phyloP scores from a whole-genome alignment of 1,140 invertebrate genomes.

The Musca vetustissima region DNA sequence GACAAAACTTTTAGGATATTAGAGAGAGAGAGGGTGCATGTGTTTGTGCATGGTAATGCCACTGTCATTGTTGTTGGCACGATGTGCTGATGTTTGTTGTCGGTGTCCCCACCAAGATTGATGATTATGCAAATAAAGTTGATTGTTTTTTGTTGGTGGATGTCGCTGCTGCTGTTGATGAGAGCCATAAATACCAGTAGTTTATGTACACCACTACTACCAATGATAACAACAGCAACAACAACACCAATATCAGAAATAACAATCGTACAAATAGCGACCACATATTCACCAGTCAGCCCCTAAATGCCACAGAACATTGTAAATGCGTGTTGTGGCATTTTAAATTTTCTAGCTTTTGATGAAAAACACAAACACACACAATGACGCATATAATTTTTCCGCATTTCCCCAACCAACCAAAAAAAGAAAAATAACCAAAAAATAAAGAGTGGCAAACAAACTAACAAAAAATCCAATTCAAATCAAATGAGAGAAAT shows the following conservation, averaged over 20 bases:
- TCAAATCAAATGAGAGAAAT: too few relatives aligned
- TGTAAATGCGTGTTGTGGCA: slow-evolving; percentile 22
- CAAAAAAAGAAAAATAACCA: too few relatives aligned
- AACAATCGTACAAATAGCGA: background rate
- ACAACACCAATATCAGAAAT: background rate
- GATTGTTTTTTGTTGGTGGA: background rate
- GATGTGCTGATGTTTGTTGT: background rate
- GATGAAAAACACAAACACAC: slow-evolving; percentile 19
- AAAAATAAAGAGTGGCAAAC: too few relatives aligned
- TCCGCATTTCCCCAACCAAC: too few relatives aligned
- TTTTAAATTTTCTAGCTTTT: slow-evolving; percentile 6
- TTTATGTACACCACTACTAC: background rate
- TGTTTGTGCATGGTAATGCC: too few relatives aligned
- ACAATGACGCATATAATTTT: slow-evolving; percentile 23
- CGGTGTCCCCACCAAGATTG: slow-evolving; percentile 4
- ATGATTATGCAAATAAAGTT: slow-evolving; percentile 21
- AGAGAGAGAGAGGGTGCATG: too few relatives aligned
- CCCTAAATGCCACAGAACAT: background rate
- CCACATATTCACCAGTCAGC: background rate
- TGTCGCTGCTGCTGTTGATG: background rate
- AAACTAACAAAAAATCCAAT: too few relatives aligned
- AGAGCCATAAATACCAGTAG: slow-evolving; percentile 8
- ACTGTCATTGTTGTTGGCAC: too few relatives aligned
- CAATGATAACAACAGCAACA: background rate
- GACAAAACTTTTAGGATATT: too few relatives aligned